Evolutionary conservation across 2,797 vertebrate species (phyloP).

Genomic region (Amazona finschi): DNA sequence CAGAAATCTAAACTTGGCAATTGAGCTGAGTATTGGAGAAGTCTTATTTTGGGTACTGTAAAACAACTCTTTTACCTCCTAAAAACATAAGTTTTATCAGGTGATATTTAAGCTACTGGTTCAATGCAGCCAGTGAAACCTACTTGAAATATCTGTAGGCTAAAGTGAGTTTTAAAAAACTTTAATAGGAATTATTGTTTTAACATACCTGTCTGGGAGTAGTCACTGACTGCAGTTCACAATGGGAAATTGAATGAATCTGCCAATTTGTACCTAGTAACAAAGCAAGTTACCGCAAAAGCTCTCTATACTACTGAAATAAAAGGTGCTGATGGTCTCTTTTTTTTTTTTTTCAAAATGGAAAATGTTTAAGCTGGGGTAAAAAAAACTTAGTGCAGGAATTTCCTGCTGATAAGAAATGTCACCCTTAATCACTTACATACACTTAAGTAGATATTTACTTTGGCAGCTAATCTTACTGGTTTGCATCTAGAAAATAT

Average conservation of each 20-base stretch:
- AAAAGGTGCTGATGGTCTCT: neutral
- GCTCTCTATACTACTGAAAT: neutral
- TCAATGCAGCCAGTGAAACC: neutral
- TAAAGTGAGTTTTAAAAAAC: neutral
- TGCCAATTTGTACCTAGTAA: neutral
- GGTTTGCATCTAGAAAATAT: neutral
- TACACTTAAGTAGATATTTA: neutral
- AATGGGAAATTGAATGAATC: neutral
- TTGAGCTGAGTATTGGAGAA: constrained; percentile 6
- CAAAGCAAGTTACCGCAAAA: neutral
- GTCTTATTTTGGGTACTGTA: neutral
- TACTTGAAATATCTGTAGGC: neutral
- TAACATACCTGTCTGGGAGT: neutral
- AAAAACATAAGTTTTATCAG: neutral
- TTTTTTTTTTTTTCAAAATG: neutral
- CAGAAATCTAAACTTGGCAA: neutral
- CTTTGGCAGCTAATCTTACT: neutral
- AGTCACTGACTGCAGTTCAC: neutral
- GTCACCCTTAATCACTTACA: neutral
- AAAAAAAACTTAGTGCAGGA: neutral
- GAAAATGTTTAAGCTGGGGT: neutral
- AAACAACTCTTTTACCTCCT: neutral
- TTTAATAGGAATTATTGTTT: neutral
- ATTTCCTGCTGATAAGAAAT: constrained; percentile 15
- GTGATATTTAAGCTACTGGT: neutral